Evolutionary conservation across 2,888 invertebrate genomes (phyloP), one percentile per base, ranked within the genome.

Genomic region (Nasonia oneida): DNA sequence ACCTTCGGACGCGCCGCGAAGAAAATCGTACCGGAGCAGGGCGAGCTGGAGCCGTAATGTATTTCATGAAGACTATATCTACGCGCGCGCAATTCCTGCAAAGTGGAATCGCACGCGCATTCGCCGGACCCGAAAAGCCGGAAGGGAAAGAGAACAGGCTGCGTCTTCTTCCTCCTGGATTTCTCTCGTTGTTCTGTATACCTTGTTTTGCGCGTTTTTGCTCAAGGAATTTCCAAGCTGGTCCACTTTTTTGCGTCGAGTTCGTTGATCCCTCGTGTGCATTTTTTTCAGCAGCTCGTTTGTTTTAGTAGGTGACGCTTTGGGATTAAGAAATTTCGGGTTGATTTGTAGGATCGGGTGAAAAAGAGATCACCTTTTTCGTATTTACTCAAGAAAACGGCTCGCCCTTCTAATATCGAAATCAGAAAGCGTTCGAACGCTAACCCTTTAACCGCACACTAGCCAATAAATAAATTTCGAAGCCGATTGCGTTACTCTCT

Each of bases 41-140:
- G 33, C 70, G 57, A 18, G n/a, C n/a, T 57, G 37, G 70, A 15
- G 15, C 33, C 78, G 15, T 79, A 67, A 67, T 67, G 78, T 37
- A 67, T 79, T 79, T 79, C 78, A 79, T 18, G 67, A 67, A 79
- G 18, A 29, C 78, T 33, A 14, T 71, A 39, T 37, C 3, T 67
- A 14, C 70, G 79, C n/a, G 79, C n/a, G 39, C 57, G 29, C 81
- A 75, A 75, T 81, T 74, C 47, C 50, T 75, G 50, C 6, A 64
- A 81, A 74, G 64, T 74, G 33, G 64, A 74, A 81, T 74, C 75
- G 64, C 47, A 47, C 74, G 74, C 61, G 47, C 37, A 50, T 64
- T 33, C 57, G 37, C 33, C 18, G 23, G 33, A 80, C 37, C 71
- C 57, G 74, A 74, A 57, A 61, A 73, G 73, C 61, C 42, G 61